Conservation (phyloP, 2,797 vertebrate species). For the Valencia hispanica region DNA sequence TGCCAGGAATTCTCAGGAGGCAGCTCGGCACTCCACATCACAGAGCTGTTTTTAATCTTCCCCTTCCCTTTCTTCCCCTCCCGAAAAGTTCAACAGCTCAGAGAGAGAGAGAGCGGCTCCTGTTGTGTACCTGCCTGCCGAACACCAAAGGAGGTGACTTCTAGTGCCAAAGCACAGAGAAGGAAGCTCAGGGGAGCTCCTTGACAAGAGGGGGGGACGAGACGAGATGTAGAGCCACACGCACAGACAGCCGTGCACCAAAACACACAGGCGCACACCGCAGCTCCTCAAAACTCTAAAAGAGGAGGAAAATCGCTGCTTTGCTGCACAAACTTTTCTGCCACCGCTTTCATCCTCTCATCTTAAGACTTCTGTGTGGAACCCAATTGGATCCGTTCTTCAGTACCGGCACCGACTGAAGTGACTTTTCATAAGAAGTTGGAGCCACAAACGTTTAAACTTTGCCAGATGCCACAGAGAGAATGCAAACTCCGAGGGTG, state of each 20-base stretch:
- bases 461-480: conserved; percentile 68
- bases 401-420: conserved; percentile 74
- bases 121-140: conserved; percentile 85
- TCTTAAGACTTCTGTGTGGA: conserved; percentile 73
- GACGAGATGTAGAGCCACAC: conserved; percentile 62
- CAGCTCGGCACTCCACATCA: conserved; percentile 86
- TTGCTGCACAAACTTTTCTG: conserved; percentile 82
- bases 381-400: conserved; percentile 71
- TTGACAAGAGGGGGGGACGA: conserved; percentile 60
- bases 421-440: conserved; percentile 71
- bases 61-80: conserved; percentile 83
- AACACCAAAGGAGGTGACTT: conserved; percentile 86
- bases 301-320: conserved; percentile 81
- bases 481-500: conserved; percentile 52
- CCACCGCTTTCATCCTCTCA: conserved; percentile 79
- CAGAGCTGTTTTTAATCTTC: conserved; percentile 89
- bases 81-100: conserved; percentile 83
- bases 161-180: conserved; percentile 82
- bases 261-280: conserved; percentile 47
- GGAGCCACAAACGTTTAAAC: conserved; percentile 72
- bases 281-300: conserved; percentile 82
- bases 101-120: conserved; percentile 81
- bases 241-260: conserved; percentile 19
- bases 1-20: conserved; percentile 88
- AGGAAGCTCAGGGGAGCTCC: conserved; percentile 81